Evolutionary conservation across 2,797 vertebrate genomes (phyloP).

Genomic region (Poliocrania exsul): DNA sequence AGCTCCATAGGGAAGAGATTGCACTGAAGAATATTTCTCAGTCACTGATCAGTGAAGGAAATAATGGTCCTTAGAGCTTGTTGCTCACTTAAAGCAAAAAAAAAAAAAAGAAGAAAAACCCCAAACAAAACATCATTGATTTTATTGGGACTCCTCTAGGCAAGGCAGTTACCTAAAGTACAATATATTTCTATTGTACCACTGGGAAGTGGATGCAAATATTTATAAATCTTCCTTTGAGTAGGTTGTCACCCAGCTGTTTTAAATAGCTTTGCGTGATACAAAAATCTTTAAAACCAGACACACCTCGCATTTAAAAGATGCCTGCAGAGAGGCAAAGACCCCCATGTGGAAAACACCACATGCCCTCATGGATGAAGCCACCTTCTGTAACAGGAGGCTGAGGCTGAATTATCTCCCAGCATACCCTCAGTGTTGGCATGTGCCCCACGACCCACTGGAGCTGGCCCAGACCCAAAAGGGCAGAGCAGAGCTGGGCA

Average conservation of each 20-base stretch:
- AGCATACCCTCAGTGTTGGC: background rate
- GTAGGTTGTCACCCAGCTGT: background rate
- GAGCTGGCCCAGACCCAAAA: background rate
- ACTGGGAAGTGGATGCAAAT: background rate
- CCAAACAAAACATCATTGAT: background rate
- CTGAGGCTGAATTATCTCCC: background rate
- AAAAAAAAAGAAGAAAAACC: background rate
- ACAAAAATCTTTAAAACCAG: background rate
- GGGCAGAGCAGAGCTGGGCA: background rate
- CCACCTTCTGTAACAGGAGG: background rate
- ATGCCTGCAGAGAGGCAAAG: background rate
- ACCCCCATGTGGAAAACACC: rapidly evolving
- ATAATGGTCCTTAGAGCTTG: background rate
- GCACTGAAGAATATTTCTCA: slow-evolving; percentile 11
- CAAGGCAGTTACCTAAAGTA: slow-evolving; percentile 27
- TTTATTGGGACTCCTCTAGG: slow-evolving; percentile 24
- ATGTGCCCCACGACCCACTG: rapidly evolving
- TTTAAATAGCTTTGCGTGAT: background rate
- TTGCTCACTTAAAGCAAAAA: background rate
- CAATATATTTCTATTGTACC: background rate
- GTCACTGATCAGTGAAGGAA: slow-evolving; percentile 45
- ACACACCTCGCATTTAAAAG: background rate
- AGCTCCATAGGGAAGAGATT: background rate
- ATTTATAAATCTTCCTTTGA: slow-evolving; percentile 44
- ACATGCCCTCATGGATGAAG: rapidly evolving